Percentiles rank a stretch among this genome's conserved stretches.
Evolutionary conservation across 2,797 vertebrate genomes (phyloP).

Genomic region (Aulostomus chinensis): DNA sequence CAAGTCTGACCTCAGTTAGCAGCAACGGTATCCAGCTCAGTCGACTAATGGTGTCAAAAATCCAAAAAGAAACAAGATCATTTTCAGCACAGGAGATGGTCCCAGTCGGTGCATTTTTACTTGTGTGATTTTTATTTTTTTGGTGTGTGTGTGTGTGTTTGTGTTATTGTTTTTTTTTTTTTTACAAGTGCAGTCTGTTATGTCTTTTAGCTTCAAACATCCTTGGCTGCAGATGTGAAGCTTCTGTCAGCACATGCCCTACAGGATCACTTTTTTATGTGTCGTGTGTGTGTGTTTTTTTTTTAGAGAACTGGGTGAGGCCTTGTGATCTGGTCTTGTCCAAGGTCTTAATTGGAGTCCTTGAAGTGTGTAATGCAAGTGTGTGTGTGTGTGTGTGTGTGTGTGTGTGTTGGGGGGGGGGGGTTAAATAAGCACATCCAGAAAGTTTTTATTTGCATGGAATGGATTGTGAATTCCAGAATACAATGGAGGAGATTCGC

Average conservation of each 20-base stretch:
- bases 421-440: too few relatives aligned
- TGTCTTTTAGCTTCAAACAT: slow-evolving; percentile 22
- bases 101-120: slow-evolving; percentile 8
- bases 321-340: slow-evolving; percentile 28
- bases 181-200: too few relatives aligned
- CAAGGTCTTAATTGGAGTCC: not conserved
- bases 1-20: slow-evolving; percentile 2
- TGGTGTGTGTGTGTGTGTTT: slow-evolving; percentile 12
- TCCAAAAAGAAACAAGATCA: slow-evolving; percentile 14
- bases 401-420: too few relatives aligned
- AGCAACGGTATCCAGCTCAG: not conserved
- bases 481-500: too few relatives aligned
- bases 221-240: slow-evolving; percentile 39
- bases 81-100: slow-evolving; percentile 1
- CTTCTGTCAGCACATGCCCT: slow-evolving; percentile 42
- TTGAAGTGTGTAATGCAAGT: too few relatives aligned
- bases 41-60: not conserved
- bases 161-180: too few relatives aligned
- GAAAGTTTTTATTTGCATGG: too few relatives aligned
- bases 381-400: too few relatives aligned
- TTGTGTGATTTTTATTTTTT: slow-evolving; percentile 1
- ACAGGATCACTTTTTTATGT: slow-evolving; percentile 25
- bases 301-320: slow-evolving; percentile 30
- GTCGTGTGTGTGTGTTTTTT: slow-evolving; percentile 40
- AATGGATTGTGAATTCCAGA: too few relatives aligned